phyloP scores from a whole-genome alignment of 2,113 vertebrate genomes.

The Aldabrachelys gigantea region DNA sequence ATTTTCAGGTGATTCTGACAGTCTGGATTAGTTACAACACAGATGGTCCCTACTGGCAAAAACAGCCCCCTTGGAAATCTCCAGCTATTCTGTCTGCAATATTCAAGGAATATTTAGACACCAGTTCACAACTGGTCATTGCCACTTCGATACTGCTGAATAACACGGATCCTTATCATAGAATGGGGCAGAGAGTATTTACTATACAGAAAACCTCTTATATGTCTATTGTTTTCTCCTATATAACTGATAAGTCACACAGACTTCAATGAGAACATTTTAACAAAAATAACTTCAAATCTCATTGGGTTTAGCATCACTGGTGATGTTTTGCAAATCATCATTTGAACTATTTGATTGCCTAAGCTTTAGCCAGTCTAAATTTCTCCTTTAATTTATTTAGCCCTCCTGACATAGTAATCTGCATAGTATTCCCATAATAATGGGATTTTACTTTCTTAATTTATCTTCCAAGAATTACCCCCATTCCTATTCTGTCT shows the following conservation, averaged over 20 bases:
- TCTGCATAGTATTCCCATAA: constrained; percentile 51
- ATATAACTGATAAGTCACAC: no score
- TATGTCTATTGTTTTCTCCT: neutral
- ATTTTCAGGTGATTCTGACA: neutral
- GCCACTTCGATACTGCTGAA: neutral
- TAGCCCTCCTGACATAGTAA: constrained; percentile 1
- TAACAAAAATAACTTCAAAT: neutral
- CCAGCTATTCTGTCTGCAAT: neutral
- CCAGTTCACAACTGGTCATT: neutral
- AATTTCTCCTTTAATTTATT: constrained; percentile 54
- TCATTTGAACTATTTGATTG: constrained; percentile 1
- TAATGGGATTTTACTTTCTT: constrained; percentile 60
- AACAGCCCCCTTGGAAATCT: neutral
- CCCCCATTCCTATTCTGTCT: constrained; percentile 29
- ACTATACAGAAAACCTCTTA: neutral
- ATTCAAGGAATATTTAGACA: neutral
- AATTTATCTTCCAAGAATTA: constrained; percentile 58
- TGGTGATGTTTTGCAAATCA: neutral
- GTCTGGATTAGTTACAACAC: neutral
- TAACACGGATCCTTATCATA: neutral
- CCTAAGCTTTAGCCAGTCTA: constrained; percentile 4
- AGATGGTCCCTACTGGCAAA: neutral
- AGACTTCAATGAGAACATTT: neutral
- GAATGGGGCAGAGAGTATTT: neutral
- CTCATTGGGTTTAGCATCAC: neutral